phyloP scores from a whole-genome alignment of 2,888 invertebrate genomes.

The Callyntrura sp. region DNA sequence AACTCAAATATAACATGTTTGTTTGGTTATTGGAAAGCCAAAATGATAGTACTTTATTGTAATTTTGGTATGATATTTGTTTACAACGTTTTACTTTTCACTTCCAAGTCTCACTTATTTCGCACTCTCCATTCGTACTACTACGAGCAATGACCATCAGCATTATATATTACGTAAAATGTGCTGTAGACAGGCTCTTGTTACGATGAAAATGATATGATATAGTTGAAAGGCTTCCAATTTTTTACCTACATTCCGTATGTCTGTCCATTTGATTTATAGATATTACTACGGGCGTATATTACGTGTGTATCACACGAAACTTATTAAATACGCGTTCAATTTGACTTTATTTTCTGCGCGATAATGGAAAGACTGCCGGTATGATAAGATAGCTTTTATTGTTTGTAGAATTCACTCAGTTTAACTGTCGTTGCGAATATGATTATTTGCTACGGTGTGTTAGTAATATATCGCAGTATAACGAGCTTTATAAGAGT shows the following conservation, averaged over 20 bases:
- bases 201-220: neutral
- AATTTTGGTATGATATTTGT: too few species aligned
- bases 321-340: constrained; percentile 1
- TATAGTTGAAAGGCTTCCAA: neutral
- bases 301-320: neutral
- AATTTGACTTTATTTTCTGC: constrained; percentile 1
- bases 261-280: constrained; percentile 31
- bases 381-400: constrained; percentile 59
- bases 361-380: constrained; percentile 39
- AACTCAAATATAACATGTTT: too few species aligned
- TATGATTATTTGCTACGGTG: neutral
- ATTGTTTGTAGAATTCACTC: constrained; percentile 39
- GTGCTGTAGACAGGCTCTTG: neutral
- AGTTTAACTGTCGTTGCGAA: constrained; percentile 41
- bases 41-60: too few species aligned
- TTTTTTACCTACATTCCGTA: neutral
- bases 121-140: neutral
- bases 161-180: neutral
- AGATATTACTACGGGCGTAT: neutral
- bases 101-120: too few species aligned
- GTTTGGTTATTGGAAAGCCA: too few species aligned
- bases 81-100: too few species aligned
- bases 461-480: neutral
- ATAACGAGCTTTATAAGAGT: neutral
- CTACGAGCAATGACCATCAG: neutral